Evolutionary conservation across 2,113 vertebrate genomes (phyloP).

Genomic region (Gavia stellata): DNA sequence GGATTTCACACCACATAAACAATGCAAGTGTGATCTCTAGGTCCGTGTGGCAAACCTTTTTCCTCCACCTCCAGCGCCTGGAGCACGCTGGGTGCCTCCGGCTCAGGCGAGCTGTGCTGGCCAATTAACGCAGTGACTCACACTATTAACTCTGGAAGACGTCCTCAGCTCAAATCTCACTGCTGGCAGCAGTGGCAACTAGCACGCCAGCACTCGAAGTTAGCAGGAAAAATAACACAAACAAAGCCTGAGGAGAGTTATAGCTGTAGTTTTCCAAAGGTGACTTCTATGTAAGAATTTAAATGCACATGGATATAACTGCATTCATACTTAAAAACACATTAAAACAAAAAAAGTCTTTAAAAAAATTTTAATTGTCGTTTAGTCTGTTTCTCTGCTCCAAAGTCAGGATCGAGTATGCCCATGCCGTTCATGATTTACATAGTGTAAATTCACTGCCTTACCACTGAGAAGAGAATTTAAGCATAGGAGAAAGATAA

Average conservation of each 20-base stretch:
- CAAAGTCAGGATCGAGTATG: not conserved
- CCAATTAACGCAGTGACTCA: not conserved
- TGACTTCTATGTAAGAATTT: not conserved
- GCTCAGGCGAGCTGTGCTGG: not conserved
- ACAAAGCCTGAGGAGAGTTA: not conserved
- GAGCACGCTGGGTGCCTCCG: not conserved
- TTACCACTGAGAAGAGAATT: not conserved
- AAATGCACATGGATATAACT: not conserved
- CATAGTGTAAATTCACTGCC: not conserved
- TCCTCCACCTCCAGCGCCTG: not conserved
- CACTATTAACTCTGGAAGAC: not conserved
- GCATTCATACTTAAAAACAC: not conserved
- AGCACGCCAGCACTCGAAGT: not conserved
- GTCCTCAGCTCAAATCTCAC: not conserved
- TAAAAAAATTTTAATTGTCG: not conserved
- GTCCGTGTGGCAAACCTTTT: not conserved
- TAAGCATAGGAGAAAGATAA: not conserved
- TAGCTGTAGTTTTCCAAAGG: not conserved
- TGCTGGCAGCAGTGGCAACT: not conserved
- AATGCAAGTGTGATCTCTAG: rapidly evolving
- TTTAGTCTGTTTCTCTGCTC: not conserved
- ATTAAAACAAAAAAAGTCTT: not conserved
- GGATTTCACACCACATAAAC: not conserved
- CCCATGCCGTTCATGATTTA: not conserved
- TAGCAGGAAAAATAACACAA: not conserved